Conservation (phyloP, 2,888 invertebrate species). For the Acronicta alni region DNA sequence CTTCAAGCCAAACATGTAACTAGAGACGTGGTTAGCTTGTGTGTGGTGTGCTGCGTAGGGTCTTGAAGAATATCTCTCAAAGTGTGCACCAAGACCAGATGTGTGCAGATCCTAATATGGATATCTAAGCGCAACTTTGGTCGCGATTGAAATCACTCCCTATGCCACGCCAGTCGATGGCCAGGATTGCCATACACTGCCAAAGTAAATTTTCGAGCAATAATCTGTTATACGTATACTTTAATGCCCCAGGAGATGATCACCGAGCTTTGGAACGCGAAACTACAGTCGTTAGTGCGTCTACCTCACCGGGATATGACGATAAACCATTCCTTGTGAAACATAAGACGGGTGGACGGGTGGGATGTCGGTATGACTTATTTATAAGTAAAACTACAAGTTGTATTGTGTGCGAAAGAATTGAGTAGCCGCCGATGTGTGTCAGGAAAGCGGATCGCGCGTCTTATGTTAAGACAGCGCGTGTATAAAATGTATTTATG, state of each 20-base stretch:
- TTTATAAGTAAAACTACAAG: constrained; percentile 30
- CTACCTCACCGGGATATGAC: constrained; percentile 45
- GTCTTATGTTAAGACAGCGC: constrained; percentile 77
- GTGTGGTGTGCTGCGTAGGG: constrained; percentile 12
- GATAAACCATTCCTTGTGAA: constrained; percentile 46
- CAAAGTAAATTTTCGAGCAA: constrained; percentile 64
- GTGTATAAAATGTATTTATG: constrained; percentile 70
- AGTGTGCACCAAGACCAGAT: background rate
- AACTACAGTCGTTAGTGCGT: constrained; percentile 32
- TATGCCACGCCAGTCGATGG: constrained; percentile 32
- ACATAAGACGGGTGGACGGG: constrained; percentile 45
- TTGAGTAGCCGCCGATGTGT: constrained; percentile 45
- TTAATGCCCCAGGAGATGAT: constrained; percentile 22
- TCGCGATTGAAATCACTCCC: background rate
- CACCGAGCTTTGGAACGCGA: constrained; percentile 27
- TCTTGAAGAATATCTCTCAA: background rate
- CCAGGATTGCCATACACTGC: constrained; percentile 58
- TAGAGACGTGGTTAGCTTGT: constrained; percentile 7
- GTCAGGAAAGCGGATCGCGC: constrained; percentile 54
- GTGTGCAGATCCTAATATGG: constrained; percentile 12
- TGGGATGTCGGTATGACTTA: constrained; percentile 37
- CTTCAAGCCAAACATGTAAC: constrained; percentile 17
- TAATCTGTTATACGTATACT: constrained; percentile 52
- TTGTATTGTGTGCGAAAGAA: constrained; percentile 45
- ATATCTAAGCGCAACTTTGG: constrained; percentile 2